These are phyloP conservation scores for Bucorvus abyssinicus DNA, from an alignment of 2,797 vertebrate species.

Conservation along the genomic window DNA sequence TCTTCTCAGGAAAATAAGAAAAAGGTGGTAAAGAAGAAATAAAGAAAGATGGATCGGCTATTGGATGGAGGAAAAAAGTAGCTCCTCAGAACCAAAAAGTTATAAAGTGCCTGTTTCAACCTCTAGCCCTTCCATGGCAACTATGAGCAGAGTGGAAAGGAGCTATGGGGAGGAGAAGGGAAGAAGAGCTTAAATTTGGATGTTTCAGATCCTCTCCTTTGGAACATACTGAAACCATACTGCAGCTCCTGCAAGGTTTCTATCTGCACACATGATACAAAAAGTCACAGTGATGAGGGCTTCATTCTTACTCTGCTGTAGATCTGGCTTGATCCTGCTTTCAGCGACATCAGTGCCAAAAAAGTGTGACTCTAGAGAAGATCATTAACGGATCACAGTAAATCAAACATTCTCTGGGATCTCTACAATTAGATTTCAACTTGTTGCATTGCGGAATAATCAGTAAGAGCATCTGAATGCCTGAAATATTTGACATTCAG, in stretches of 20 bases:
- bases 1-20: neutral
- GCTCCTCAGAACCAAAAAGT: neutral
- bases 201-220: neutral
- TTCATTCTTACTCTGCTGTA: neutral
- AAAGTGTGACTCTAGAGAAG: neutral
- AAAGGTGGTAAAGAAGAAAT: neutral
- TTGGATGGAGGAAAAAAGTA: neutral
- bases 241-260: neutral
- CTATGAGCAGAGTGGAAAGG: neutral
- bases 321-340: neutral
- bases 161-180: neutral
- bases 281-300: neutral
- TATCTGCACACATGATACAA: neutral
- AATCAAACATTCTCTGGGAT: neutral
- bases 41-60: neutral
- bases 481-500: neutral
- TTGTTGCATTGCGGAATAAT: neutral
- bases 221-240: neutral
- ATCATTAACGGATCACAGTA: neutral
- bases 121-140: neutral
- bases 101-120: neutral
- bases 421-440: neutral
- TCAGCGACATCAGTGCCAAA: neutral
- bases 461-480: neutral
- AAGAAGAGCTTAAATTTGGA: neutral